Conservation (phyloP, 2,797 vertebrate species). For the Darevskia nairensis region DNA sequence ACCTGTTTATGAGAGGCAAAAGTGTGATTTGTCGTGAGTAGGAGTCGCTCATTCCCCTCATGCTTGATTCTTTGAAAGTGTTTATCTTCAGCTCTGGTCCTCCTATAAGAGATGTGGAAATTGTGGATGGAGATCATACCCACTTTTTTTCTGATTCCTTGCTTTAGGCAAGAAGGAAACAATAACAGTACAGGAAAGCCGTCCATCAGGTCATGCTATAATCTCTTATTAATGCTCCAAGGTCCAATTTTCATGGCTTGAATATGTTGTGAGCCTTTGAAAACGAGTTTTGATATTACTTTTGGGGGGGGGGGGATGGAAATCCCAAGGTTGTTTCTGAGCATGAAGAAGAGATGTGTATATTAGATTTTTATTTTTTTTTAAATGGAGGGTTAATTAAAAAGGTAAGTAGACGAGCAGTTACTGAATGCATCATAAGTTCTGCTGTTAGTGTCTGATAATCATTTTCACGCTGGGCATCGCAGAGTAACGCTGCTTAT, state of each 20-base stretch:
- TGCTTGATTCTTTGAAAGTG: background rate
- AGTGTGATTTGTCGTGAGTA: background rate
- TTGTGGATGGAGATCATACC: slow-evolving; percentile 34
- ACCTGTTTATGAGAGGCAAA: background rate
- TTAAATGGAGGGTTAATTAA: slow-evolving; percentile 45
- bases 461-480: slow-evolving; percentile 77
- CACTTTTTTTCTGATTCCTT: slow-evolving; percentile 47
- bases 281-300: background rate
- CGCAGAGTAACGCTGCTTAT: slow-evolving; percentile 73
- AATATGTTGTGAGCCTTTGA: slow-evolving; percentile 32
- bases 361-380: background rate
- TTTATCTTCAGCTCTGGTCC: background rate
- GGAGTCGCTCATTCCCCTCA: background rate
- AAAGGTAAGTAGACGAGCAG: slow-evolving; percentile 32
- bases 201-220: background rate
- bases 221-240: slow-evolving; percentile 9
- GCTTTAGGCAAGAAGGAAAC: slow-evolving; percentile 18
- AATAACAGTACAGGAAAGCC: background rate
- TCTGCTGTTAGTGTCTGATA: slow-evolving; percentile 65
- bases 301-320: background rate
- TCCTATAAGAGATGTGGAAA: slow-evolving; percentile 29
- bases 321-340: slow-evolving; percentile 27
- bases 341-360: background rate
- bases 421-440: slow-evolving; percentile 39
- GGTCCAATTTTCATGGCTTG: slow-evolving; percentile 31